Evolutionary conservation across 2,113 vertebrate species (phyloP), one percentile per base, ranked within the genome.

Genomic region (human): DNA sequence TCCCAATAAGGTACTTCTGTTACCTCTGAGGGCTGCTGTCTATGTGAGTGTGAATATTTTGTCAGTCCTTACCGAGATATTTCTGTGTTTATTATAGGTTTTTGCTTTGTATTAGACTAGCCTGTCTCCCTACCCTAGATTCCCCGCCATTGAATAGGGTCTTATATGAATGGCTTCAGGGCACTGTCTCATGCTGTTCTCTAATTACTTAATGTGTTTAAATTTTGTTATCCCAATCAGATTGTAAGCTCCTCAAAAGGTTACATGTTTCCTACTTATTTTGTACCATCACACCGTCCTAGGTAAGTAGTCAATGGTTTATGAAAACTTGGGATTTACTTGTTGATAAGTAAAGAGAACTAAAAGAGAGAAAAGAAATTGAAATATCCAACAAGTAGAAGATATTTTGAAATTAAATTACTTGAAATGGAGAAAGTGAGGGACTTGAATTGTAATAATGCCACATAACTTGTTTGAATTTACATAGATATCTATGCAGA

Each of bases 341-440:
- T 52, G 7, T 45, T 86, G 18, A 93, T 95, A 79, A 82, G 45
- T 32, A 43, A 86, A 75, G n/a, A 92, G 12, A 93, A 75, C 17
- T 61, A 43, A 83, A 59, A 20, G n/a, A 16, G 32, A 83, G 38
- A 95, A 90, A 75, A 73, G 14, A 86, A 93, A 82, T 55, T 59
- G 48, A 91, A 59, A 57, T 92, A 82, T 75, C 35, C 76, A n/a
- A 57, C 81, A 78, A 30, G 25, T 75, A 80, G 40, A 86, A 82
- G 25, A 35, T 57, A 85, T 81, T 90, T 89, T 81, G 18, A 57
- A 85, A 95, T 55, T 9, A 79, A 93, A 93, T 76, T 72, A 93
- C 3, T 87, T 48, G 50, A 59, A 75, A 25, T 61, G 22, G 52
- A 76, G 32, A 93, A 89, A 90, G 3, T 87, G 6, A 87, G 83